Evolutionary conservation across 2,888 invertebrate species (phyloP), one percentile per base, ranked within the genome.

Genomic region (Blomia tropicalis): DNA sequence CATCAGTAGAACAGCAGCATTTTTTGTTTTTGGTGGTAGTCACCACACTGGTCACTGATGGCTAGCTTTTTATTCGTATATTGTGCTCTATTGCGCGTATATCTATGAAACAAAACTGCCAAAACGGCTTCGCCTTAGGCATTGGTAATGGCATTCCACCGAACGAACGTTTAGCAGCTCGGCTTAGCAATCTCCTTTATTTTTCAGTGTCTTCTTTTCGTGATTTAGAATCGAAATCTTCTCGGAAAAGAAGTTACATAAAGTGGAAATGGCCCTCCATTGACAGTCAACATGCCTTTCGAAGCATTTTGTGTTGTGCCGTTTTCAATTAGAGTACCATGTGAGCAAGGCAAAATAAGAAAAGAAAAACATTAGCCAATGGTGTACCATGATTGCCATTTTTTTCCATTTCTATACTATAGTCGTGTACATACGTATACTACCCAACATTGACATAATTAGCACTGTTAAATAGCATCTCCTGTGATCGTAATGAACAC

Each of bases 111-210:
- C n/a, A n/a, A n/a, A n/a, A n/a, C n/a, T n/a, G n/a, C 22, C 27
- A n/a, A 47, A n/a, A n/a, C 27, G 7, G n/a, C 23, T 47, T 47
- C n/a, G 51, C 51, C 51, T 47, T 47, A 47, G 51, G 51, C 51
- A 25, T 14, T 14, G n/a, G n/a, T n/a, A 41, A 25, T 47, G 22
- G 51, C 51, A 47, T 47, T 47, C 51, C 51, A 11, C 23, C 51
- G 22, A 47, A 47, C 23, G 14, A 47, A 19, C 27, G 51, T n/a
- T 14, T 47, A n/a, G 14, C 41, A 14, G 41, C n/a, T 41, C 41
- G 41, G n/a, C 41, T 41, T 41, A n/a, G n/a, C n/a, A n/a, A n/a
- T n/a, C n/a, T n/a, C n/a, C n/a, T n/a, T n/a, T n/a, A n/a, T n/a
- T n/a, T n/a, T n/a, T n/a, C n/a, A n/a, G n/a, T 7, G 7, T 36